Base-by-base conservation (phyloP, 1,140 invertebrate genomes). In the Meteorus sp. region DNA sequence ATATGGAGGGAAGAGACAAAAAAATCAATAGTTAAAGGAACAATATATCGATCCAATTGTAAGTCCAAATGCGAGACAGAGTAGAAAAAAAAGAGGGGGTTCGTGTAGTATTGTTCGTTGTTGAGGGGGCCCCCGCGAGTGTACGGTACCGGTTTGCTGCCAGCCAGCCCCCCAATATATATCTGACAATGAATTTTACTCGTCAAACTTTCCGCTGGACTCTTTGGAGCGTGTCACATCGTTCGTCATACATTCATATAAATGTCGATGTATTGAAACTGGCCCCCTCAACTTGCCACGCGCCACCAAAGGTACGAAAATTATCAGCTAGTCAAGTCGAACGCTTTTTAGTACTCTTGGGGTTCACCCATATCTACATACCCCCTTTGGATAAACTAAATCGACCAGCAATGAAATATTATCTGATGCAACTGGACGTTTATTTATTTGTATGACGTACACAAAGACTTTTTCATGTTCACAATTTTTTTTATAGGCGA, bases 11-110 rank as follows among this genome's bases (percentile, higher is more conserved):
- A n/a, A n/a, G n/a, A n/a, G n/a, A 55, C 41, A 59, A 62, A 57
- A 74, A 74, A 74, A 72, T 72, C 68, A 69, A 74, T 74, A 66
- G 11, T 51, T 35, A 31, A 37, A 69, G 67, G 67, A 70, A 71
- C 65, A 69, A 71, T 67, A 63, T 65, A 70, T 68, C 69, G 68
- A 73, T 67, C 53, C 45, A 19, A 59, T 52, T 44, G 56, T 37
- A 39, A 39, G 13, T n/a, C 15, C 3, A 7, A 15, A 39, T 39
- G 35, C 13, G 19, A 19, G 45, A 33, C 15, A 50, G 15, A 20
- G 45, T 29, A 33, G 3, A 19, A 2, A 7, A 15, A 31, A 22
- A 11, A 35, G 13, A 43, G 37, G 31, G 51, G 17, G 48, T 31
- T 17, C n/a, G n/a, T n/a, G n/a, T n/a, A 4, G 50, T n/a, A 54